These are phyloP conservation scores for Theretra japonica DNA, from an alignment of 2,888 invertebrate species.

Conservation along the genomic window DNA sequence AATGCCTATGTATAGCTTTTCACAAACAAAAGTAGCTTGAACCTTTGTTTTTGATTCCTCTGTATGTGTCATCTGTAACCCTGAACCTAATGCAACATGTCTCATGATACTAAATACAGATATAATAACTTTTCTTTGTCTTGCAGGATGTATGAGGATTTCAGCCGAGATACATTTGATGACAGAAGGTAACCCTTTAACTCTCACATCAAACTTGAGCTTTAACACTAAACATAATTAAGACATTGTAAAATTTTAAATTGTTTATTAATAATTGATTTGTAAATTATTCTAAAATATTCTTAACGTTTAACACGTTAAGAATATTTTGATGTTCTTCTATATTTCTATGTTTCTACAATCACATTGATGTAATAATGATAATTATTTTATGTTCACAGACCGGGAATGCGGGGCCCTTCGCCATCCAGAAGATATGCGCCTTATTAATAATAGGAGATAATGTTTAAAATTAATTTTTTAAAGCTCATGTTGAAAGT, in stretches of 20 bases:
- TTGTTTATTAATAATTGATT: too few relatives aligned
- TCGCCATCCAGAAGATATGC: conserved; percentile 94
- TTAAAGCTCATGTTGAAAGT: conserved; percentile 52
- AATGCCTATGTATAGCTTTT: neutral
- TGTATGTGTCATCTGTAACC: neutral
- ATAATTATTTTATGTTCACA: conserved; percentile 70
- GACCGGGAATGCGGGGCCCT: conserved; percentile 91
- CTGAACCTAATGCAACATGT: neutral
- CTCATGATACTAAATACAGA: neutral
- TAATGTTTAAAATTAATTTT: conserved; percentile 43
- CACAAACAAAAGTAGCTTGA: neutral
- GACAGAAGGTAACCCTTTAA: conserved; percentile 87
- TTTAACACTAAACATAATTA: conserved; percentile 44
- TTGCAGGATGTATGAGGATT: conserved; percentile 93
- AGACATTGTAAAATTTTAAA: neutral
- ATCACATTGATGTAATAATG: neutral
- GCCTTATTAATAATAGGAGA: conserved; percentile 86
- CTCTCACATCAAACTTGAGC: too few relatives aligned
- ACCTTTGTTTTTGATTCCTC: neutral
- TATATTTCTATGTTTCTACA: neutral
- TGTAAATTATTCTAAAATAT: too few relatives aligned
- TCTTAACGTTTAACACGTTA: too few relatives aligned
- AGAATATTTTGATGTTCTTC: too few relatives aligned
- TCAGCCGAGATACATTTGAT: conserved; percentile 94
- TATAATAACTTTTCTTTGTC: conserved; percentile 42